A percentile compares a stretch with the other conserved stretches of the same genome.
phyloP scores from a whole-genome alignment of 2,113 vertebrate genomes.

The Aspidoscelis tigris region DNA sequence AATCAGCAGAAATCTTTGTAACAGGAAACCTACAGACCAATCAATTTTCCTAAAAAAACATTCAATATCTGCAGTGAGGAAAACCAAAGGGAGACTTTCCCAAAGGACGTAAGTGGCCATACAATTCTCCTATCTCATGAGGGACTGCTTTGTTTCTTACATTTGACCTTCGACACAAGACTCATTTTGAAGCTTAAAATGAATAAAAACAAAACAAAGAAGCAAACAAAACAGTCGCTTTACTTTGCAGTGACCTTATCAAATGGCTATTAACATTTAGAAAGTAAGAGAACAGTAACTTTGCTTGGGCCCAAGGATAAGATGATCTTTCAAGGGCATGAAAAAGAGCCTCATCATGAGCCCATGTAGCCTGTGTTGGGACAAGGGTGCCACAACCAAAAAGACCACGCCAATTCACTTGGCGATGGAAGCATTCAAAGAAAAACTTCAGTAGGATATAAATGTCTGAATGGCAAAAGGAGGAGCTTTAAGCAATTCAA shows the following conservation, averaged over 20 bases:
- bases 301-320: neutral
- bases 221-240: conserved; percentile 21
- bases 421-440: too few relatives aligned
- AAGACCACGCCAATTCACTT: too few relatives aligned
- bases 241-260: conserved; percentile 33
- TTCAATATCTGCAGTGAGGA: neutral
- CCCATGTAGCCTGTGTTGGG: too few relatives aligned
- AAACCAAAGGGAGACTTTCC: conserved; percentile 6
- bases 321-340: neutral
- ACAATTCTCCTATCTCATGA: neutral
- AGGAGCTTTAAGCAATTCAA: neutral
- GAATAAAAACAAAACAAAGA: neutral
- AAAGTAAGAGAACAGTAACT: neutral
- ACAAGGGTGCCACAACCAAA: too few relatives aligned
- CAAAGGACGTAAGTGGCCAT: neutral
- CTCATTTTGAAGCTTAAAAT: conserved; percentile 25
- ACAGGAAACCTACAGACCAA: neutral
- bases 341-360: too few relatives aligned
- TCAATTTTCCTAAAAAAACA: neutral
- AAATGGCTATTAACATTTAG: conserved; percentile 31
- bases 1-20: neutral
- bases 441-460: too few relatives aligned
- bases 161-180: conserved; percentile 17
- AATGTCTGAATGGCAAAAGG: too few relatives aligned
- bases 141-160: conserved; percentile 24